Percentiles rank a stretch among this genome's conserved stretches.
Evolutionary conservation across 1,140 invertebrate species (phyloP).

Genomic region (Sycobia sp.): DNA sequence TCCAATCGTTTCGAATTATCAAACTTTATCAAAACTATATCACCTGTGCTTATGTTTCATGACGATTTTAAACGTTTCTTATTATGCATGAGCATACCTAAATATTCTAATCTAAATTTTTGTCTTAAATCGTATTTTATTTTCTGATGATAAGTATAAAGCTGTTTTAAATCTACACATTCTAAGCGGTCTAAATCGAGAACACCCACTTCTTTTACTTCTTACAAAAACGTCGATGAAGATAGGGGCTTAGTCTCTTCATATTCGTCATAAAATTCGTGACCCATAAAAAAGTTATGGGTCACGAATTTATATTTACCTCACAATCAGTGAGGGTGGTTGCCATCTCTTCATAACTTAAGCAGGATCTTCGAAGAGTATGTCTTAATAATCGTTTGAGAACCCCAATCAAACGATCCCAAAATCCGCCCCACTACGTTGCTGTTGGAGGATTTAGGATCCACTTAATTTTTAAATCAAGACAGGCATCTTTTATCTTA

Average conservation of each 20-base stretch:
- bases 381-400: too few relatives aligned
- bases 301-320: conserved; percentile 44
- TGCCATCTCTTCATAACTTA: conserved; percentile 40
- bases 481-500: too few relatives aligned
- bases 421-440: too few relatives aligned
- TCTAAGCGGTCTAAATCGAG: conserved; percentile 38
- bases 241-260: conserved; percentile 22
- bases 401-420: too few relatives aligned
- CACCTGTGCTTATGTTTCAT: conserved; percentile 8
- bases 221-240: too few relatives aligned
- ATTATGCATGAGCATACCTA: background rate
- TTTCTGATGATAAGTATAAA: background rate
- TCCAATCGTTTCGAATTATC: conserved; percentile 16
- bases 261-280: too few relatives aligned
- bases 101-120: background rate
- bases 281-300: conserved; percentile 32
- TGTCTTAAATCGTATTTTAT: background rate
- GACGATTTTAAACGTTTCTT: background rate
- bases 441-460: too few relatives aligned
- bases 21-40: conserved; percentile 18
- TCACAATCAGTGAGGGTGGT: conserved; percentile 46
- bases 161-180: background rate
- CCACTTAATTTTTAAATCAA: too few relatives aligned
- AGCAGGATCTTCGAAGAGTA: background rate
- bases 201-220: too few relatives aligned